These are phyloP conservation scores for Stenichneumon culpator DNA, from an alignment of 2,888 invertebrate genomes.

Conservation along the genomic window DNA sequence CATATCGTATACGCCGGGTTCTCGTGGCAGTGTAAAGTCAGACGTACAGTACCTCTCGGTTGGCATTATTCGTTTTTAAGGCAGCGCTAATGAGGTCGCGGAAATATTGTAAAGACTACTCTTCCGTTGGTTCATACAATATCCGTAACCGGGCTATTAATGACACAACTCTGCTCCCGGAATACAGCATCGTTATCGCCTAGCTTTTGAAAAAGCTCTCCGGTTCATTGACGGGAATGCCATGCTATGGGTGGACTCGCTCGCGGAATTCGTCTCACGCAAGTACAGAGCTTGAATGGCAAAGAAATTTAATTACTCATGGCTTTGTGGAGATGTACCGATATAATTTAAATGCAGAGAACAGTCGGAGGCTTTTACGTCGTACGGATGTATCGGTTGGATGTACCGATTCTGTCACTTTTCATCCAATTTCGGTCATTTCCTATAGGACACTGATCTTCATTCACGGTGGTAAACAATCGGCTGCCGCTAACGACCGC, in stretches of 20 bases:
- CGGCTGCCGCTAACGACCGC: not conserved
- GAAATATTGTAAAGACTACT: constrained; percentile 48
- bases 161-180: constrained; percentile 2
- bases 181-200: constrained; percentile 30
- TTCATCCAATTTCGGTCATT: not conserved
- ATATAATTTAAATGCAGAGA: constrained; percentile 33
- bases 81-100: constrained; percentile 59
- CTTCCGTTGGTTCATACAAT: constrained; percentile 44
- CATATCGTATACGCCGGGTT: constrained; percentile 3
- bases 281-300: constrained; percentile 1
- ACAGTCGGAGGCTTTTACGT: not conserved
- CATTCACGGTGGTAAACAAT: not conserved
- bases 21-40: not conserved
- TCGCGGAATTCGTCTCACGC: constrained; percentile 32
- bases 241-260: constrained; percentile 12
- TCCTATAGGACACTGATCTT: not conserved
- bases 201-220: constrained; percentile 25
- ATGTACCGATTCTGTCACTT: not conserved
- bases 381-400: not conserved
- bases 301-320: constrained; percentile 49
- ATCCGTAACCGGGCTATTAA: constrained; percentile 53
- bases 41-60: constrained; percentile 35
- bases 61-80: constrained; percentile 47
- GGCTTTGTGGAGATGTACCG: constrained; percentile 1
- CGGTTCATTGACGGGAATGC: constrained; percentile 31